Evolutionary conservation across 2,888 invertebrate genomes (phyloP).

Genomic region (Coenonympha glycerion): DNA sequence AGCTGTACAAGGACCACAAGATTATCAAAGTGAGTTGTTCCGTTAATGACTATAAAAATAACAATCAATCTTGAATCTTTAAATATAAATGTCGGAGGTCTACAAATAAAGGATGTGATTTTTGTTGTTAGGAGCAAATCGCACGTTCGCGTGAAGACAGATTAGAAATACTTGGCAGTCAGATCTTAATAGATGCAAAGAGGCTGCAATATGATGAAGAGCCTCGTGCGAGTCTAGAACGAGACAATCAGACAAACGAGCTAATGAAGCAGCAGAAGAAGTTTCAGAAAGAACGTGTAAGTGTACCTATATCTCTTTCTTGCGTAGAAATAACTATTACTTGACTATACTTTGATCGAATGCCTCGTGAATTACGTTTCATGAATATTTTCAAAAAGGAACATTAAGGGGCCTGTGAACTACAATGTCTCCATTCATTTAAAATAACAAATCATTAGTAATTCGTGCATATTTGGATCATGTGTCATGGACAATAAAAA

Average conservation of each 20-base stretch:
- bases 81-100: no score
- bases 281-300: constrained; percentile 47
- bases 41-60: no score
- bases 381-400: no score
- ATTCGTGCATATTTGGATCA: no score
- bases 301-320: no score
- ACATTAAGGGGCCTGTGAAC: no score
- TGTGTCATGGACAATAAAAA: no score
- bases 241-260: constrained; percentile 66
- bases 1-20: constrained; percentile 89
- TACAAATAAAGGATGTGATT: background rate
- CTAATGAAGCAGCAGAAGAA: constrained; percentile 63
- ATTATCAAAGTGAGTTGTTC: constrained; percentile 85
- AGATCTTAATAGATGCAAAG: constrained; percentile 56
- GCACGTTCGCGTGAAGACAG: constrained; percentile 87
- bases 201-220: constrained; percentile 52
- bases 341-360: background rate
- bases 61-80: no score
- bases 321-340: no score
- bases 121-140: constrained; percentile 68
- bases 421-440: no score
- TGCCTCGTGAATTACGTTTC: no score
- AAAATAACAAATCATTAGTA: no score
- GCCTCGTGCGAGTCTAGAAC: constrained; percentile 58
- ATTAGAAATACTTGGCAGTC: constrained; percentile 71